Evolutionary conservation across 2,888 invertebrate species (phyloP).

Genomic region (Prosapia bicincta): DNA sequence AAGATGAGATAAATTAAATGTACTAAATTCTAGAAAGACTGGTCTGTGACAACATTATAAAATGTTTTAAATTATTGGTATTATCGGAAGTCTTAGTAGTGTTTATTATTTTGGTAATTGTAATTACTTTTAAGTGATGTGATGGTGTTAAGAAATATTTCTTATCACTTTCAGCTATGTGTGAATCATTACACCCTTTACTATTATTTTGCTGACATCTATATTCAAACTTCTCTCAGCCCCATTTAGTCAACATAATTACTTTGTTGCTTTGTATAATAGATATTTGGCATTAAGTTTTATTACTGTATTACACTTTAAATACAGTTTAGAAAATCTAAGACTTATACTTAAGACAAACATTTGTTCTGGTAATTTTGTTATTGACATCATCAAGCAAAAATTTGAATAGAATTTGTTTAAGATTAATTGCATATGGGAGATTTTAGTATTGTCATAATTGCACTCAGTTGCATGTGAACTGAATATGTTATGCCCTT

Average conservation of each 20-base stretch:
- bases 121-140: too few species aligned
- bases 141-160: too few species aligned
- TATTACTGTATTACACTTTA: neutral
- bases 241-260: neutral
- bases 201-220: too few species aligned
- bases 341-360: neutral
- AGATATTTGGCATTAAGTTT: neutral
- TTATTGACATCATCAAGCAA: neutral
- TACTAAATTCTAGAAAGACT: too few species aligned
- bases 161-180: too few species aligned
- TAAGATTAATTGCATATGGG: neutral
- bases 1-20: too few species aligned
- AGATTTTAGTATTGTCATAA: neutral
- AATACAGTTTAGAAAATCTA: neutral
- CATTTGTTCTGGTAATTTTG: neutral
- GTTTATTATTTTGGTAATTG: too few species aligned
- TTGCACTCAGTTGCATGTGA: neutral
- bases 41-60: too few species aligned
- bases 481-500: neutral
- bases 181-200: too few species aligned
- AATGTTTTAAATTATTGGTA: too few species aligned
- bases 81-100: too few species aligned
- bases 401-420: neutral
- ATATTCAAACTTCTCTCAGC: neutral
- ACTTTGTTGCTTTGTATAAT: neutral